Percentiles rank a stretch among this genome's conserved stretches.
Conservation (phyloP, 37 sponge, comb jelly and placozoan species). For the Theonella swinhoei region DNA sequence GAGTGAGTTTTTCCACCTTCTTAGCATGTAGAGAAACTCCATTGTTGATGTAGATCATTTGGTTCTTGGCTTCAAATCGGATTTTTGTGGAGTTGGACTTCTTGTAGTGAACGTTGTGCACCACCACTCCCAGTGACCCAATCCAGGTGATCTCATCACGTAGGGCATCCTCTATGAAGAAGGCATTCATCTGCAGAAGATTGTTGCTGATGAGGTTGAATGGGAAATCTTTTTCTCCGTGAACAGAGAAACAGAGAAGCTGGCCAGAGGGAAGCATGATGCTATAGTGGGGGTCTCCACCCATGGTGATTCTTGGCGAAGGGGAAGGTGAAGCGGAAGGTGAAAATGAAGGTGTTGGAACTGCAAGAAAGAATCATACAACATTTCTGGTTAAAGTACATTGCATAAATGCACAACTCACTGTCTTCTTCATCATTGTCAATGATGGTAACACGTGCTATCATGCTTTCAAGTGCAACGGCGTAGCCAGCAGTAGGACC, state of each 20-base stretch:
- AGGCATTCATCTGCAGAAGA: constrained; percentile 35
- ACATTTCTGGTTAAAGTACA: not conserved
- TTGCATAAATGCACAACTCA: not conserved
- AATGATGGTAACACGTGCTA: constrained; percentile 2
- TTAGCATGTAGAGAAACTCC: constrained; percentile 6
- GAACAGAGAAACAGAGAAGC: constrained; percentile 43
- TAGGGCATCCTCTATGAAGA: constrained; percentile 16
- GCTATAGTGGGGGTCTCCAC: constrained; percentile 42
- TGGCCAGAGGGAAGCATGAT: constrained; percentile 39
- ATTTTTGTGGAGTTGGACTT: constrained; percentile 16
- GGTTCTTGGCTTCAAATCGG: constrained; percentile 8
- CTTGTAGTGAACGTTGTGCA: constrained; percentile 5
- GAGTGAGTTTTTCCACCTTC: not conserved
- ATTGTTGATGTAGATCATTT: constrained; percentile 18
- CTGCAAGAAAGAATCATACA: too few species aligned
- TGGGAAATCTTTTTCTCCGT: constrained; percentile 26
- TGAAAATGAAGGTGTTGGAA: not conserved
- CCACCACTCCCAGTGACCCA: constrained; percentile 32
- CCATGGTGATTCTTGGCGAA: constrained; percentile 6
- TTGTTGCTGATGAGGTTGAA: constrained; percentile 49
- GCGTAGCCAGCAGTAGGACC: not conserved
- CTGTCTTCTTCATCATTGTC: constrained; percentile 15
- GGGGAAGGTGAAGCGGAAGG: not conserved
- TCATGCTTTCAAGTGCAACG: not conserved
- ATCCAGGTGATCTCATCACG: constrained; percentile 47